Evolutionary conservation across 2,888 invertebrate species (phyloP), one percentile per base, ranked within the genome.

Genomic region (Drosophila suboccidentalis): DNA sequence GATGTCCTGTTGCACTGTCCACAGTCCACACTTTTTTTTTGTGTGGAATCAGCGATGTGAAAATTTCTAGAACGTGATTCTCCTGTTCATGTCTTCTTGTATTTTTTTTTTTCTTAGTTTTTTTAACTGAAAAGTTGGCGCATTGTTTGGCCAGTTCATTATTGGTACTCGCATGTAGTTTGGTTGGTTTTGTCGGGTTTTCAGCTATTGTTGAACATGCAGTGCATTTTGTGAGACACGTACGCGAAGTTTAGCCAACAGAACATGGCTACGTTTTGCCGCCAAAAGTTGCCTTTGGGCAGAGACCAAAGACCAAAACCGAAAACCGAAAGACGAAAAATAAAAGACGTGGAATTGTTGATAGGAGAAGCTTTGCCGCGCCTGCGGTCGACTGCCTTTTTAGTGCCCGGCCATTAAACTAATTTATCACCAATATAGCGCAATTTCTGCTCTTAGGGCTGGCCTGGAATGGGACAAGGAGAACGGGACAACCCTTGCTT

Each of bases 381-480:
- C 49, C 79, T 85, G 90, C 74, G 84, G 88, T 89, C 63, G 73
- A 62, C 68, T 71, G 75, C 72, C 76, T 68, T 71, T 72, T 71
- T 58, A 44, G 59, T 60, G 34, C 62, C 65, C 38, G 59, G 26
- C 81, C 84, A 87, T 87, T 90, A 87, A 90, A 87, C 86, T 87
- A 87, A 87, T 87, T 87, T 87, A 87, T 87, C 89, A 90, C 86
- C 90, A 87, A 85, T 89, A 87, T 85, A 87, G 82, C 82, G 75
- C 89, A 82, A 62, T 53, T 65, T 65, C 58, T 8, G 5, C 29
- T 8, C 29, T 59, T 72, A 65, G 62, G 49, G 44, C 17, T 57
- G 54, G 43, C 32, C 15, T 22, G 47, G 78, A 68, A 17, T 19
- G 47, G 77, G 68, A 81, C 58, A 49, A 15, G 43, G 61, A 47